A percentile compares a stretch with the other conserved stretches of the same genome.
phyloP scores from a whole-genome alignment of 1,140 invertebrate species.

The Forficula auricularia region DNA sequence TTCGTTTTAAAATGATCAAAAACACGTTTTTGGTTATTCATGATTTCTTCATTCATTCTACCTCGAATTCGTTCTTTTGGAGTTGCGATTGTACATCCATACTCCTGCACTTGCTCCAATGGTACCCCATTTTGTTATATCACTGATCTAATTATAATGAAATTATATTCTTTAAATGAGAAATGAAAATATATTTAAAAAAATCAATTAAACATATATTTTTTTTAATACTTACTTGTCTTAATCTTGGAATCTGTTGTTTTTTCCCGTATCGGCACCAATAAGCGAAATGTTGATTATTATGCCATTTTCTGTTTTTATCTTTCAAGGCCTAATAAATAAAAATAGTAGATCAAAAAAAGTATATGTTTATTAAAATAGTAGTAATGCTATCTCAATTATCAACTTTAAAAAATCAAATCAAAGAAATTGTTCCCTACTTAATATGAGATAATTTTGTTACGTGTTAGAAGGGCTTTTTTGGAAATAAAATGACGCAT shows the following conservation, averaged over 20 bases:
- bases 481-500: too few species aligned
- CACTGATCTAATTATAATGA: conserved; percentile 37
- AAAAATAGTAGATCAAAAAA: neutral
- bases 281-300: conserved; percentile 46
- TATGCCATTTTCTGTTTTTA: conserved; percentile 42
- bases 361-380: too few species aligned
- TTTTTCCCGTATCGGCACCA: conserved; percentile 31
- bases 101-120: conserved; percentile 45
- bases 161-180: neutral
- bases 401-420: too few species aligned
- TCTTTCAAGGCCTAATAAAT: conserved; percentile 4
- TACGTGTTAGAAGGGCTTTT: too few species aligned
- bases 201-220: too few species aligned
- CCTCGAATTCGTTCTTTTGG: conserved; percentile 1
- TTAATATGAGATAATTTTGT: too few species aligned
- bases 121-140: conserved; percentile 45
- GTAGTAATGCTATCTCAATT: too few species aligned
- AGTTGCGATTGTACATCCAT: conserved; percentile 33
- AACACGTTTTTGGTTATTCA: too few species aligned
- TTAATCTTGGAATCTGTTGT: neutral
- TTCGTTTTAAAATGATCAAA: too few species aligned
- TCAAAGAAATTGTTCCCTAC: too few species aligned
- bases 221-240: conserved; percentile 7
- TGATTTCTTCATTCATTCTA: too few species aligned
- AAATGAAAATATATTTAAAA: too few species aligned